Conservation (phyloP, 2,888 invertebrate genomes). For the Athripsodes cinereus region DNA sequence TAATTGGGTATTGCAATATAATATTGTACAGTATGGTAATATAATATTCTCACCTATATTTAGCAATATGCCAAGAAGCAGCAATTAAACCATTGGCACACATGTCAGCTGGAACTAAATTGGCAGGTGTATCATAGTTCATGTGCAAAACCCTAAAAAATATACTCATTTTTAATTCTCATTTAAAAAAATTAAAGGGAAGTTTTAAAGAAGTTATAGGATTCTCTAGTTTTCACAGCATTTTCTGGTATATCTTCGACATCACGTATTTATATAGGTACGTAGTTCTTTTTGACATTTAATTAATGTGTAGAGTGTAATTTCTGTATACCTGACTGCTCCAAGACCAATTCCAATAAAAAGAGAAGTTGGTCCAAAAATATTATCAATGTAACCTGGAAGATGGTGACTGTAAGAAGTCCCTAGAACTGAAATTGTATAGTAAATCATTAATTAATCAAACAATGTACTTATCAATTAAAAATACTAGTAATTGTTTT, state of each 20-base stretch:
- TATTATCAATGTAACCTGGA: slow-evolving; percentile 1
- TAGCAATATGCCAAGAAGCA: slow-evolving; percentile 3
- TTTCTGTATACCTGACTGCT: background rate
- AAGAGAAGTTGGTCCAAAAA: background rate
- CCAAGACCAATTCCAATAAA: background rate
- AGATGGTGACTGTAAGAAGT: background rate
- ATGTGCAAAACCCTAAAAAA: background rate
- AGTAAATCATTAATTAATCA: too few relatives aligned
- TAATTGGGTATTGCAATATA: too few relatives aligned
- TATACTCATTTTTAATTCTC: too few relatives aligned
- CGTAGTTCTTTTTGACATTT: background rate
- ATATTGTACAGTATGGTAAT: too few relatives aligned
- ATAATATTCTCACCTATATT: slow-evolving; percentile 1
- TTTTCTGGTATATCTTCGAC: too few relatives aligned
- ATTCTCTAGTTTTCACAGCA: too few relatives aligned
- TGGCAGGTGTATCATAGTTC: background rate
- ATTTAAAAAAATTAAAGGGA: too few relatives aligned
- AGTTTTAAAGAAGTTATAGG: too few relatives aligned
- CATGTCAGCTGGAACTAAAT: slow-evolving; percentile 6
- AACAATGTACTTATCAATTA: too few relatives aligned
- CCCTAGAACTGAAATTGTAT: background rate
- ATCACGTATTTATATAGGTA: too few relatives aligned
- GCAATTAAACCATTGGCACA: slow-evolving; percentile 6
- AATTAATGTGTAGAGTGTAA: background rate
- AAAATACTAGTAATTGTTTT: too few relatives aligned